Conservation (phyloP, 2,888 invertebrate genomes). For the Nasonia oneida region DNA sequence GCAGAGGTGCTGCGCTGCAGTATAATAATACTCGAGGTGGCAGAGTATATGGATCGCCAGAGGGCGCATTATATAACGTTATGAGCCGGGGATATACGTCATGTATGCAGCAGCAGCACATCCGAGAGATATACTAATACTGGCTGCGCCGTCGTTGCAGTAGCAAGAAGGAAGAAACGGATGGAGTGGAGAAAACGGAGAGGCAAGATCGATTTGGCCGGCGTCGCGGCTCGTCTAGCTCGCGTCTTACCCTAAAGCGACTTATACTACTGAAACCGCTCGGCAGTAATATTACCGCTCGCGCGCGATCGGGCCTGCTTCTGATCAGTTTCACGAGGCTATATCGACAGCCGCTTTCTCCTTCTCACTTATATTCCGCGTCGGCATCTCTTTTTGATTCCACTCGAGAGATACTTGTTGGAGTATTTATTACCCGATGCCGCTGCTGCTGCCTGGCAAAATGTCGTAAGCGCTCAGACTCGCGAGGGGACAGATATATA, state of each 20-base stretch:
- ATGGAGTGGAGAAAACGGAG: neutral
- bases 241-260: constrained; percentile 20
- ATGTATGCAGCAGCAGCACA: neutral
- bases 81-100: neutral
- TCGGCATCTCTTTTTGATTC: neutral
- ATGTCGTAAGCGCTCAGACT: neutral
- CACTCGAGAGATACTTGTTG: neutral
- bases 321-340: neutral
- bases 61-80: too few species aligned
- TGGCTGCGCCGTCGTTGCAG: neutral
- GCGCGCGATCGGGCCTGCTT: neutral
- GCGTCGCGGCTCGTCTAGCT: neutral
- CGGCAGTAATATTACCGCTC: neutral
- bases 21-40: too few species aligned
- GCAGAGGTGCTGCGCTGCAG: too few species aligned
- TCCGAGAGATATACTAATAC: neutral
- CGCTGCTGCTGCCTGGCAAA: neutral
- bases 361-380: neutral
- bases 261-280: constrained; percentile 25
- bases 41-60: too few species aligned
- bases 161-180: neutral
- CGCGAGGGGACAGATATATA: neutral
- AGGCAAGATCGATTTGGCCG: constrained; percentile 20
- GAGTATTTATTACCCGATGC: neutral
- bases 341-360: neutral